These are phyloP conservation scores for Collichthys lucidus DNA, from an alignment of 2,113 vertebrate genomes.

Conservation along the genomic window DNA sequence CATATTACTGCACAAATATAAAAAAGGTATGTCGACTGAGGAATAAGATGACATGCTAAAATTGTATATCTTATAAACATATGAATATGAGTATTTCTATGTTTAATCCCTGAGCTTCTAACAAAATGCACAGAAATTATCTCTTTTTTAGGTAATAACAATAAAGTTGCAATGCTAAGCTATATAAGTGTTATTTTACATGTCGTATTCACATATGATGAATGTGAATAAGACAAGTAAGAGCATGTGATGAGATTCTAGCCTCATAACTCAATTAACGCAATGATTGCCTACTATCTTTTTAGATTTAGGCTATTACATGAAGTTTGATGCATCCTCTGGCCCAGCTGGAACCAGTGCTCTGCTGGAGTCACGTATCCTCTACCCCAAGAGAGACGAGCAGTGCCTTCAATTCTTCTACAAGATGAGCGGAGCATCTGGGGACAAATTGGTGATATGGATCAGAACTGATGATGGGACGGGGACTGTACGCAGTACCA, in stretches of 20 bases:
- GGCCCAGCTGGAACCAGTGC: slow-evolving; percentile 80
- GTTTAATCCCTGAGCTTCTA: not conserved
- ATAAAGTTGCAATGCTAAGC: not conserved
- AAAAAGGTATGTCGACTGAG: too few species aligned
- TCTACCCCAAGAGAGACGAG: slow-evolving; percentile 88
- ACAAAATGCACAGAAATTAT: not conserved
- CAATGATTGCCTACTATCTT: not conserved
- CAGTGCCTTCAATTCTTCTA: slow-evolving; percentile 96
- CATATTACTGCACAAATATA: too few species aligned
- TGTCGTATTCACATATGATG: too few species aligned
- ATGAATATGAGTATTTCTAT: too few species aligned
- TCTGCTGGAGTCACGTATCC: slow-evolving; percentile 90
- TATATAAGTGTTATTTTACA: too few species aligned
- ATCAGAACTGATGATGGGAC: slow-evolving; percentile 88
- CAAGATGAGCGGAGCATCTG: slow-evolving; percentile 84
- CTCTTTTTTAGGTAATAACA: not conserved
- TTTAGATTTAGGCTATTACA: slow-evolving; percentile 89
- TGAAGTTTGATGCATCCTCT: slow-evolving; percentile 84
- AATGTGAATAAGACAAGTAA: too few species aligned
- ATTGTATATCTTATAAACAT: too few species aligned
- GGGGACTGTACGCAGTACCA: slow-evolving; percentile 81
- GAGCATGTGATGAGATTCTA: not conserved
- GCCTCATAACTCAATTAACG: not conserved
- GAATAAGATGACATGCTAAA: too few species aligned
- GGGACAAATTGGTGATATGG: slow-evolving; percentile 89